Percentiles rank a stretch among this genome's conserved stretches.
Evolutionary conservation across 2,797 vertebrate species (phyloP).

Genomic region (Sebastes iracundus): DNA sequence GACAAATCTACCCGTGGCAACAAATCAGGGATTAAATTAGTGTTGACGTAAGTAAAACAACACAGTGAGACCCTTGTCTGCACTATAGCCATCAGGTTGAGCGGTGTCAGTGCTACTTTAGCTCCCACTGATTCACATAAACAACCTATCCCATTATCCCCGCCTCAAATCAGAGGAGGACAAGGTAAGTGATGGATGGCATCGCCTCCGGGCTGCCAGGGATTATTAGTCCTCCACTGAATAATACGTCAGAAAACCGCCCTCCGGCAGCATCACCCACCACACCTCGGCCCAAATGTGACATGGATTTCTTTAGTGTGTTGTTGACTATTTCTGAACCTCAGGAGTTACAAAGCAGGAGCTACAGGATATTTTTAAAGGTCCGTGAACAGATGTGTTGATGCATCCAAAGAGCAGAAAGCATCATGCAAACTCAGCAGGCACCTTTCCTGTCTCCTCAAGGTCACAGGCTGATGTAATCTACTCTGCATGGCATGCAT

Average conservation of each 20-base stretch:
- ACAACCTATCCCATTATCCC: constrained; percentile 59
- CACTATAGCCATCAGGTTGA: constrained; percentile 18
- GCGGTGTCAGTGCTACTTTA: constrained; percentile 47
- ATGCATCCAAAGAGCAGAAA: constrained; percentile 23
- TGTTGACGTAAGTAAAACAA: constrained; percentile 11
- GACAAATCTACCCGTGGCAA: background rate
- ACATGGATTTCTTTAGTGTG: constrained; percentile 29
- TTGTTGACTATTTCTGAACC: constrained; percentile 20
- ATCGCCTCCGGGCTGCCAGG: constrained; percentile 47
- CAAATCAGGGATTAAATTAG: background rate
- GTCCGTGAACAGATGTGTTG: background rate
- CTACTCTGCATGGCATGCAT: constrained; percentile 5
- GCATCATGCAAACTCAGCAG: constrained; percentile 19
- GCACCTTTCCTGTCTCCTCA: constrained; percentile 38
- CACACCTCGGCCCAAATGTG: constrained; percentile 30
- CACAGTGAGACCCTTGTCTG: constrained; percentile 9
- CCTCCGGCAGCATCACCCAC: constrained; percentile 43
- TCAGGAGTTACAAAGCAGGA: background rate
- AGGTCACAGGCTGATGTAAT: constrained; percentile 26
- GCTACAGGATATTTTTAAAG: background rate
- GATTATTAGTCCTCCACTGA: constrained; percentile 61
- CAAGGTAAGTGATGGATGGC: constrained; percentile 73
- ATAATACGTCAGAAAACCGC: constrained; percentile 50
- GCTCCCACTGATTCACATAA: constrained; percentile 52
- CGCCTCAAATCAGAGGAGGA: constrained; percentile 57